phyloP scores from a whole-genome alignment of 2,113 vertebrate species.

The Telmatochromis sp. region DNA sequence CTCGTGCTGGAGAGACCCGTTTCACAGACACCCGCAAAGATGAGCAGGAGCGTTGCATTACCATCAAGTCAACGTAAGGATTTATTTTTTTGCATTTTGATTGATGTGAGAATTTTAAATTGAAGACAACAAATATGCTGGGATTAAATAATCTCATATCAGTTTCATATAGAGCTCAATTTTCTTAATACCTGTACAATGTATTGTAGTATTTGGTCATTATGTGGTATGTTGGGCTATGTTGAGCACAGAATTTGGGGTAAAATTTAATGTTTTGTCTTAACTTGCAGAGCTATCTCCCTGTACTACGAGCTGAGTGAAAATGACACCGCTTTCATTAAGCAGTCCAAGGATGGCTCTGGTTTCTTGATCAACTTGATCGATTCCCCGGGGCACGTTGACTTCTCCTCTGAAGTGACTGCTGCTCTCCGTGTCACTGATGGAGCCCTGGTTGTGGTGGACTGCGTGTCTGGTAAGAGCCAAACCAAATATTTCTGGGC shows the following conservation, averaged over 20 bases:
- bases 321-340: conserved; percentile 90
- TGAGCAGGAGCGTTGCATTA: conserved; percentile 95
- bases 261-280: not conserved
- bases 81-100: not conserved
- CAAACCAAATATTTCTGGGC: not conserved
- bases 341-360: conserved; percentile 86
- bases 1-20: conserved; percentile 88
- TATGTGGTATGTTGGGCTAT: not conserved
- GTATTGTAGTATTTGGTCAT: not conserved
- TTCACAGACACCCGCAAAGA: conserved; percentile 96
- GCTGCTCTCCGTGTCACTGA: conserved; percentile 95
- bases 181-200: not conserved
- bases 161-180: not conserved
- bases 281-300: conserved; percentile 82
- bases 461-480: conserved; percentile 90
- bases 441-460: conserved; percentile 92
- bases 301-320: conserved; percentile 85
- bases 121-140: not conserved
- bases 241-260: not conserved
- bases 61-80: conserved; percentile 95
- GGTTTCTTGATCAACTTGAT: conserved; percentile 97
- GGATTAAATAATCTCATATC: not conserved
- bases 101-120: not conserved
- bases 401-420: conserved; percentile 96
- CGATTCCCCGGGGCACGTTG: conserved; percentile 92